Percentiles rank a stretch among this genome's conserved stretches.
Conservation (phyloP, 1,140 invertebrate genomes). For the Steinernema khuongi region DNA sequence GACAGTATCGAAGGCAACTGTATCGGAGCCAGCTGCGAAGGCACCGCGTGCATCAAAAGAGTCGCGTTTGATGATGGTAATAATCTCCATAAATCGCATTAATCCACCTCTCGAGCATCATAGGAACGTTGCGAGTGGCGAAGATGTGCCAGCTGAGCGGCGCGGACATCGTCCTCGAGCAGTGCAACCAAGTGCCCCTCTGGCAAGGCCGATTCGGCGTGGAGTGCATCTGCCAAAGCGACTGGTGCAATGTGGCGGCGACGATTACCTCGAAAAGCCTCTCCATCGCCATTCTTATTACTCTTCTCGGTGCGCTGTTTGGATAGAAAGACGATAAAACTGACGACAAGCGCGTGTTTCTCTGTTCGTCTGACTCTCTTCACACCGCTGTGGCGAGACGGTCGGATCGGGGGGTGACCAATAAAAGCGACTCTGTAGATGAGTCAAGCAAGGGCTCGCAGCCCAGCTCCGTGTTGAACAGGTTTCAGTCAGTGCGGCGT, state of each 20-base stretch:
- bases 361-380: background rate
- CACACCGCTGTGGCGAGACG: background rate
- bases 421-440: background rate
- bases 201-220: background rate
- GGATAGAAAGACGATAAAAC: background rate
- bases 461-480: constrained; percentile 4
- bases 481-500: constrained; percentile 10
- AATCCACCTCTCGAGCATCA: background rate
- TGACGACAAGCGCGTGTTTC: background rate
- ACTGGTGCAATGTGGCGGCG: background rate
- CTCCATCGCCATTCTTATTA: background rate
- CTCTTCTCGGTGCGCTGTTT: background rate
- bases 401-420: background rate
- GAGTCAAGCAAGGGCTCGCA: background rate
- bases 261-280: background rate
- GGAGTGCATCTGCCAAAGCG: background rate
- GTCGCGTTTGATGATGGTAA: constrained; percentile 9
- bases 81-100: background rate
- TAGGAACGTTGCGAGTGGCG: background rate
- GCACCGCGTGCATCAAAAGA: background rate
- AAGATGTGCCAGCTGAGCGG: background rate
- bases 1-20: background rate
- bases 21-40: constrained; percentile 9
- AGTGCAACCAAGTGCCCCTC: background rate
- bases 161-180: background rate